Evolutionary conservation across 2,888 invertebrate genomes (phyloP).

Genomic region (Euclidia mi): DNA sequence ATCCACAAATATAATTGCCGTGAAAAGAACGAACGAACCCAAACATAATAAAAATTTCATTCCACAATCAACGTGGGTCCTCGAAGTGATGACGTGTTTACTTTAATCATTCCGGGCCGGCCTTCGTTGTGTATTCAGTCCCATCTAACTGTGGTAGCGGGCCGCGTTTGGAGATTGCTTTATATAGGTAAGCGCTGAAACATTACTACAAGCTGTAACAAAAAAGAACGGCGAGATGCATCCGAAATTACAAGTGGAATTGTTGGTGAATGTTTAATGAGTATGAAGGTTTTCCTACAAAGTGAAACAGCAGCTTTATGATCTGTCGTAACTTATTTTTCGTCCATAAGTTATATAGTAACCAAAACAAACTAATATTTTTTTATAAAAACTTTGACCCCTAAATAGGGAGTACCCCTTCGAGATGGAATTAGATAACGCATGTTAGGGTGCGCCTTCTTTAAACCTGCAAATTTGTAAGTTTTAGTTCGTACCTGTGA

Average conservation of each 20-base stretch:
- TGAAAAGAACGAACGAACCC: constrained; percentile 42
- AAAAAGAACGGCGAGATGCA: constrained; percentile 4
- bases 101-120: constrained; percentile 63
- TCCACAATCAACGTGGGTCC: constrained; percentile 60
- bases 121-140: constrained; percentile 65
- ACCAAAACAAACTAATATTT: no score
- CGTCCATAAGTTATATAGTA: no score
- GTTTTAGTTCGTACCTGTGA: no score
- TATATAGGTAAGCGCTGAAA: constrained; percentile 39
- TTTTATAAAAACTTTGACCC: no score
- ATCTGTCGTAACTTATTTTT: no score
- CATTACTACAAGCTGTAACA: constrained; percentile 19
- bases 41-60: constrained; percentile 64
- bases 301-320: no score
- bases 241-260: constrained; percentile 7
- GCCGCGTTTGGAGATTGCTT: constrained; percentile 52
- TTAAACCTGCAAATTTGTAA: no score
- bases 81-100: constrained; percentile 61
- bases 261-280: constrained; percentile 3
- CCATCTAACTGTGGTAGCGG: constrained; percentile 40
- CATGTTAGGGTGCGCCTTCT: no score
- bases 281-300: neutral
- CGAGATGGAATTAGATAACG: no score
- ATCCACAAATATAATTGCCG: constrained; percentile 23
- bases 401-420: no score